phyloP scores from a whole-genome alignment of 2,797 vertebrate genomes.

The Poecilia gillii region DNA sequence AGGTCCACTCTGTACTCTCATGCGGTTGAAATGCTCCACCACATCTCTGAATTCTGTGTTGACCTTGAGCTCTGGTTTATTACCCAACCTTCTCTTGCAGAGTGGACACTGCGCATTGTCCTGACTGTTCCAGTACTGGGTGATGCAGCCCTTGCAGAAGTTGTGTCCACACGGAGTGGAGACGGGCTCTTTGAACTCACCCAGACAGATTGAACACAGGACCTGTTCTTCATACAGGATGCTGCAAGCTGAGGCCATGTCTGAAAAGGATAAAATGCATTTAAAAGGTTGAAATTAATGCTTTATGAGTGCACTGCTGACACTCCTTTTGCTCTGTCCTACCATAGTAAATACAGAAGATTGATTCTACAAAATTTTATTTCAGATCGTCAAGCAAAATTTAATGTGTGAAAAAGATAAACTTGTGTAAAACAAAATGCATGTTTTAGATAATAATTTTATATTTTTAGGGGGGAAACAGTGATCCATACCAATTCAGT shows the following conservation, averaged over 20 bases:
- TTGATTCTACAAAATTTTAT: not conserved
- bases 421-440: not conserved
- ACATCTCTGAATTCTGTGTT: conserved; percentile 60
- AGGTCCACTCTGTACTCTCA: not conserved
- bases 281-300: not conserved
- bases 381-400: not conserved
- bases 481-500: not conserved
- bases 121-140: not conserved
- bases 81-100: conserved; percentile 33
- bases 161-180: conserved; percentile 2
- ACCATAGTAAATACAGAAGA: not conserved
- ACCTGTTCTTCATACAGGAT: conserved; percentile 24
- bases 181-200: conserved; percentile 23
- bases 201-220: conserved; percentile 54
- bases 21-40: conserved; percentile 36
- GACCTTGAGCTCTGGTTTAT: conserved; percentile 35
- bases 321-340: not conserved
- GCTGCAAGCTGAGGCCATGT: conserved; percentile 48
- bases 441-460: not conserved
- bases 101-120: conserved; percentile 42
- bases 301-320: not conserved
- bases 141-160: not conserved
- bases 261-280: conserved; percentile 16
- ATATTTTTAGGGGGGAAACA: not conserved
- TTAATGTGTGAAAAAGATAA: not conserved